Evolutionary conservation across 2,888 invertebrate species (phyloP), one percentile per base, ranked within the genome.

Genomic region (Mesorhabditis sp.): DNA sequence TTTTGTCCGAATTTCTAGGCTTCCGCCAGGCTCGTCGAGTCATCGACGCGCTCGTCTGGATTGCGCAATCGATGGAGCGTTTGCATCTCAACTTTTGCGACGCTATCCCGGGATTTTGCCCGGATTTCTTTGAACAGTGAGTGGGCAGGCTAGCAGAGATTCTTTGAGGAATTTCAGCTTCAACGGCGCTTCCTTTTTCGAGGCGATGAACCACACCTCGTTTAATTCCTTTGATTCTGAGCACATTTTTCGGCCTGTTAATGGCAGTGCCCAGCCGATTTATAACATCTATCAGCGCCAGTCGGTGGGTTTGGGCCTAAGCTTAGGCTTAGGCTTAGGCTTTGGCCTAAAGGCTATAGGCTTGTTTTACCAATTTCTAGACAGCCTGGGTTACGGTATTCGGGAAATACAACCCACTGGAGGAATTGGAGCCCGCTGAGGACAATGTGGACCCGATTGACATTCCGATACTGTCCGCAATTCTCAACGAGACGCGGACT

Each of bases 101-200:
- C 58, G 58, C 10, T 50, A 13, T n/a, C 10, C 7, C n/a, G 10
- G 58, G 58, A 10, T 50, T 13, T 50, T 50, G 58, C 58, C 7
- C 7, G 58, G n/a, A 10, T 28, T 28, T 28, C 28, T 28, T 28
- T 28, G 1, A 28, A 28, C 1, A 28, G 58, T 50, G 7, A 13
- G 58, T 50, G 7, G 58, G 58, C 58, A 50, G n/a, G 58, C n/a
- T 50, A 13, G 58, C 58, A n/a, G 58, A n/a, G n/a, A 50, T 50
- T 50, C n/a, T n/a, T 13, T 50, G 58, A 50, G 28, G 28, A 50
- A 50, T 50, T 50, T 50, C 58, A 50, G 58, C n/a, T 50, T 50
- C 58, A 50, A 10, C n/a, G 58, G 58, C 7, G 58, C 7, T 10
- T 10, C 58, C 10, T 50, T 50, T 50, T 50, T 50, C n/a, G 58